Base-by-base conservation (phyloP, 2,888 invertebrate genomes). In the Conistra vaccinii region DNA sequence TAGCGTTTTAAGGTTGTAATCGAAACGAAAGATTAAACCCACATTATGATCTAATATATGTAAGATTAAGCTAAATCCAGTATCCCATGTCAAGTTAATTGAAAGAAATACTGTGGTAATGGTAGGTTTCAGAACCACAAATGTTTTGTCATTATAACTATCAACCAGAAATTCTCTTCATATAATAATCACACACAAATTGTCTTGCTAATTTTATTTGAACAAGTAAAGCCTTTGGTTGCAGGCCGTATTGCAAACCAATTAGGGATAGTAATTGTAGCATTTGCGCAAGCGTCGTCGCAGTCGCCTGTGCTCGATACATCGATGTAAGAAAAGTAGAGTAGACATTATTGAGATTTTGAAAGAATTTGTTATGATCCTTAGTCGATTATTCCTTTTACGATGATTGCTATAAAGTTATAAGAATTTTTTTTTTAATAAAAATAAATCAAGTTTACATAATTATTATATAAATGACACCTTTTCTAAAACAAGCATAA, bases 191-290 rank as follows among this genome's bases (percentile, higher is more conserved):
- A 42, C 17, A 60, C 1, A 35, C 39, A 62, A 62, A 57, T 63
- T 45, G 42, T 35, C 17, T 58, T 35, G 55, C 32, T 65, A 58
- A 76, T 69, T 68, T 48, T 69, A 69, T 42, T 63, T 53, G 26
- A 62, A 42, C 69, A 74, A 76, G 60, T 75, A 66, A 70, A 71
- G 55, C 35, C 32, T 73, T 69, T 78, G 35, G 45, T 70, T 77
- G 71, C 74, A 75, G 61, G 69, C 78, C 72, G 66, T 85, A 84
- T 90, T 87, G 84, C 81, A 80, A 76, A 71, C 81, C 87, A 86
- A 89, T 90, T 90, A 89, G 84, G 81, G 86, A 86, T 84, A 89
- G 87, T 91, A 88, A 90, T 90, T 87, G 87, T 87, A 78, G 71
- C 73, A 65, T 48, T 93, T 93, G 90, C 90, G 90, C 86, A 92